A percentile compares a stretch with the other conserved stretches of the same genome.
These are phyloP conservation scores for Drosophila sucinea DNA, from an alignment of 1,140 invertebrate species.

Conservation along the genomic window DNA sequence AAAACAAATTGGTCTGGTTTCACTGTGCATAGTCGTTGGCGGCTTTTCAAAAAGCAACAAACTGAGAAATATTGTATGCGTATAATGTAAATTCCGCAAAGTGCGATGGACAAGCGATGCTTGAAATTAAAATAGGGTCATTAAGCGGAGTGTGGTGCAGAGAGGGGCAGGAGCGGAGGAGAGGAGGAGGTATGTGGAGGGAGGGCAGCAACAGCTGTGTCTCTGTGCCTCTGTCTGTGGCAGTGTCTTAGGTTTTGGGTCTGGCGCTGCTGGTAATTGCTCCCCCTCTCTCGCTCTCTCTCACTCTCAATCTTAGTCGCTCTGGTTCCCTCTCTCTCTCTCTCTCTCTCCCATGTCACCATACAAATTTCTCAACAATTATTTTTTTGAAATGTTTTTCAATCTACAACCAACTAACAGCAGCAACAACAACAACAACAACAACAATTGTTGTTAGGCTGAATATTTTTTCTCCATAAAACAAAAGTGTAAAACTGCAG, in stretches of 20 bases:
- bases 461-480: slow-evolving; percentile 54
- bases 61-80: slow-evolving; percentile 61
- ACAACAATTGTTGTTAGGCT: slow-evolving; percentile 7
- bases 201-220: slow-evolving; percentile 5
- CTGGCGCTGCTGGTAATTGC: slow-evolving; percentile 23
- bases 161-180: slow-evolving; percentile 4
- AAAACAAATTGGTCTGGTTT: background rate
- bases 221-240: slow-evolving; percentile 7
- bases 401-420: slow-evolving; percentile 42
- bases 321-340: slow-evolving; percentile 19
- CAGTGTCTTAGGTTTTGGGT: slow-evolving; percentile 9
- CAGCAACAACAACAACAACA: background rate
- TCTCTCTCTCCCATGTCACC: slow-evolving; percentile 20
- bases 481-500: slow-evolving; percentile 70
- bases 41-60: slow-evolving; percentile 68
- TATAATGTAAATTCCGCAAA: slow-evolving; percentile 80
- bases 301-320: slow-evolving; percentile 39
- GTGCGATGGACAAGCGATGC: slow-evolving; percentile 78
- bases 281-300: slow-evolving; percentile 22
- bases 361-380: slow-evolving; percentile 79
- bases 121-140: slow-evolving; percentile 80
- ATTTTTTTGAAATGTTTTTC: slow-evolving; percentile 76
- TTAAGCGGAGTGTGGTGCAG: slow-evolving; percentile 60
- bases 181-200: slow-evolving; percentile 18
- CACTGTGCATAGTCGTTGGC: slow-evolving; percentile 50